Conservation (phyloP, 2,797 vertebrate species). For the Erithacus rubecula region DNA sequence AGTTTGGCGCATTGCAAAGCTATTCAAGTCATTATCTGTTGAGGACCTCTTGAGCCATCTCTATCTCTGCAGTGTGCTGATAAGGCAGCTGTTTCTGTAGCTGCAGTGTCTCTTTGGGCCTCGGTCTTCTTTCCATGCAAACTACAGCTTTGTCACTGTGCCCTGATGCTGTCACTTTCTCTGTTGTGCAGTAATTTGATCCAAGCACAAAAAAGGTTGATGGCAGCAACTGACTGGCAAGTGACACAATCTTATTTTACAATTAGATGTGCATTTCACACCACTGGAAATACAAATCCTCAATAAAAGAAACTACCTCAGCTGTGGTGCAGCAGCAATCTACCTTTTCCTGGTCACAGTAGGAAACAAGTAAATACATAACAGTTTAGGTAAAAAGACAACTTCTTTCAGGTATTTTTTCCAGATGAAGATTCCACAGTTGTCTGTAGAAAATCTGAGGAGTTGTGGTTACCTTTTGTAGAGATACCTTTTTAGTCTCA, state of each 20-base stretch:
- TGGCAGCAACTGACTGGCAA: constrained; percentile 57
- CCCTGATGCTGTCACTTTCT: constrained; percentile 67
- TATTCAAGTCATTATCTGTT: constrained; percentile 81
- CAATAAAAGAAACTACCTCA: constrained; percentile 18
- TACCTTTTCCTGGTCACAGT: background rate
- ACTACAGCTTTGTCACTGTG: constrained; percentile 75
- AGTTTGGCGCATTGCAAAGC: constrained; percentile 78
- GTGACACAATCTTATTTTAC: constrained; percentile 59
- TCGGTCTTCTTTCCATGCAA: constrained; percentile 64
- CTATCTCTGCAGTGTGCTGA: constrained; percentile 80
- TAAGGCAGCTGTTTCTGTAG: constrained; percentile 80
- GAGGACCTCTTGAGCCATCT: constrained; percentile 79
- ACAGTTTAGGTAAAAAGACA: constrained; percentile 20
- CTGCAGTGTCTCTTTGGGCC: constrained; percentile 71
- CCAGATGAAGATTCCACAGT: background rate
- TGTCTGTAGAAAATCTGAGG: constrained; percentile 31
- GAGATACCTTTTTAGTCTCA: background rate
- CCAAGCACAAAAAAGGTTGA: constrained; percentile 57
- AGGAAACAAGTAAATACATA: constrained; percentile 30
- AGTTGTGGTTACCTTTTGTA: background rate
- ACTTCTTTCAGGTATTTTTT: constrained; percentile 60
- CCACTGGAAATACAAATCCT: constrained; percentile 60
- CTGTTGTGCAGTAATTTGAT: constrained; percentile 71
- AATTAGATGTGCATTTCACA: constrained; percentile 60
- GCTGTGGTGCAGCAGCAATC: constrained; percentile 28